Base-by-base conservation (phyloP, 2,888 invertebrate species). In the Trachelus tabidus region DNA sequence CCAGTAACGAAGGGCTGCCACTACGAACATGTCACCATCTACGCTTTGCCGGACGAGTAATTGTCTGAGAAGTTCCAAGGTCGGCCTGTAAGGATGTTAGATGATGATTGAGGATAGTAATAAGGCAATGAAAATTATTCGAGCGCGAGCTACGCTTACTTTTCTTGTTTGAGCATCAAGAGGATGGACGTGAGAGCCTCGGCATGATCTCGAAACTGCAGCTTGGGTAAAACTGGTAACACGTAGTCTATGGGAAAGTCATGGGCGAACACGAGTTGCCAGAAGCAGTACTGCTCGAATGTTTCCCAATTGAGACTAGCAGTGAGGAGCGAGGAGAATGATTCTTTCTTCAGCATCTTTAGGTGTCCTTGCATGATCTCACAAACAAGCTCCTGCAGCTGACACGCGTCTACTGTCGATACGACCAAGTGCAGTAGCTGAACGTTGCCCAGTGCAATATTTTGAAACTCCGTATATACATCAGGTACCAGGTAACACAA, bases 271-370 rank as follows among this genome's bases (percentile, higher is more conserved):
- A 99, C 94, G 79, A 99, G 93, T 92, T 99, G 98, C 99, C 99
- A 99, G 73, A 99, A 94, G 91, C 98, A 98, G 90, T 97, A 96
- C 92, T 99, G 99, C 92, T 99, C 99, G 86, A 98, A 97, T 3
- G 98, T 98, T 92, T 99, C 99, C 98, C 99, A 99, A 79, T 95
- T 94, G 78, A 99, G 93, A 88, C 98, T 98, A 73, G 96, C 95
- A 80, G 96, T 96, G 85, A 97, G 92, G 91, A 97, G 94, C 71
- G 94, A 93, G 79, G 95, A 94, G 73, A 97, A 93, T 78, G 95
- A 95, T 85, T 97, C 97, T 69, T 94, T 94, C 89, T 96, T 96
- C 85, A 97, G 95, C 94, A 97, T 96, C 88, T 95, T 95, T 80
- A 97, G 92, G 87, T 96, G 97, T 77, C 97, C 98, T 92, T 98